Conservation (phyloP, 1,140 invertebrate species). For the Drosophila kepulauana region DNA sequence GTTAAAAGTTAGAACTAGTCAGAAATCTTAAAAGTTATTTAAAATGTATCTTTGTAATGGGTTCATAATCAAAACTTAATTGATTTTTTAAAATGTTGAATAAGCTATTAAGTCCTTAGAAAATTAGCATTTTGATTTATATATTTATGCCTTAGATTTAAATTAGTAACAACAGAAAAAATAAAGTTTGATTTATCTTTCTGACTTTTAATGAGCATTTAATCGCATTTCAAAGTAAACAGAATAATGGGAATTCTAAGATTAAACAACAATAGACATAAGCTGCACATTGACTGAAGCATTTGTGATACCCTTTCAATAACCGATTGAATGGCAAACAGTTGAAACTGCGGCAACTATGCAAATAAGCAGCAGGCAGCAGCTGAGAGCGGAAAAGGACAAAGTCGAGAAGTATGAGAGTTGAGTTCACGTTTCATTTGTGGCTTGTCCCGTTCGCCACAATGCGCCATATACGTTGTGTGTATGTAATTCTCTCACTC, state of each 20-base stretch:
- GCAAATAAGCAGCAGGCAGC: constrained; percentile 28
- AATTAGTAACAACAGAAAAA: too few species aligned
- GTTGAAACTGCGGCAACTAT: constrained; percentile 32
- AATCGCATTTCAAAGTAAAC: background rate
- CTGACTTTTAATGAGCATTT: too few species aligned
- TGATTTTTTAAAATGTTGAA: too few species aligned
- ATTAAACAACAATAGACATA: background rate
- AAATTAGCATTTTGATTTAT: too few species aligned
- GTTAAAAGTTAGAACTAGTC: too few species aligned
- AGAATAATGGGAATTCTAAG: background rate
- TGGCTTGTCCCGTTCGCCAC: constrained; percentile 59
- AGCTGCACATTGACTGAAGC: constrained; percentile 7
- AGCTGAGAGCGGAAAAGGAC: background rate
- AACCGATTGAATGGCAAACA: constrained; percentile 30
- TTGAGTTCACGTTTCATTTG: constrained; percentile 70
- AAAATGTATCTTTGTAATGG: too few species aligned
- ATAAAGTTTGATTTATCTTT: too few species aligned
- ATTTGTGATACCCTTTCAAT: constrained; percentile 30
- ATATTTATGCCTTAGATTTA: too few species aligned
- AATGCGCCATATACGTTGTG: constrained; percentile 26
- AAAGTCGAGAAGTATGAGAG: constrained; percentile 12
- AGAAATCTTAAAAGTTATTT: too few species aligned
- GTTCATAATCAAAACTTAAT: too few species aligned
- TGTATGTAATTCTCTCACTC: constrained; percentile 25
- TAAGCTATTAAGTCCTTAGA: too few species aligned